phyloP scores from a whole-genome alignment of 2,797 vertebrate species.

The Echeneis naucrates region DNA sequence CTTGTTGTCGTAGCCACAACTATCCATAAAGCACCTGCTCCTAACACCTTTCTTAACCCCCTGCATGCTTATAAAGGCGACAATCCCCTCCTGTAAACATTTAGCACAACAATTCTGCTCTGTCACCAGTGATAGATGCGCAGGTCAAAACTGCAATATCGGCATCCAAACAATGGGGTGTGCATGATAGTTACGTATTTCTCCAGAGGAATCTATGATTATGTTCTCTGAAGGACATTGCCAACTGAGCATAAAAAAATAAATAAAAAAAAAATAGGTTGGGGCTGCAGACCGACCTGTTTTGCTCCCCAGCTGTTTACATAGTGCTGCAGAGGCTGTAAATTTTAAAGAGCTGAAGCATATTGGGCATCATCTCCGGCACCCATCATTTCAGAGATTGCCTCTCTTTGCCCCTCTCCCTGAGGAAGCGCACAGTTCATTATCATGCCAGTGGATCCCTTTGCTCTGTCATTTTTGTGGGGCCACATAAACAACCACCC shows the following conservation, averaged over 20 bases:
- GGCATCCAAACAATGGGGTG: conserved; percentile 77
- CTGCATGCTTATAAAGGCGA: conserved; percentile 50
- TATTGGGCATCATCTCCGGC: conserved; percentile 77
- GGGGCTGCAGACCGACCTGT: conserved; percentile 71
- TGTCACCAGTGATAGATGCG: conserved; percentile 79
- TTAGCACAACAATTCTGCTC: conserved; percentile 55
- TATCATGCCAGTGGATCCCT: conserved; percentile 58
- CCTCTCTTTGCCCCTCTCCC: conserved; percentile 69
- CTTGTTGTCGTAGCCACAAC: conserved; percentile 61
- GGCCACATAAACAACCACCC: conserved; percentile 72
- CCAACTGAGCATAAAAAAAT: conserved; percentile 67
- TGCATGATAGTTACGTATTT: conserved; percentile 76
- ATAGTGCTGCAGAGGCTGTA: conserved; percentile 79
- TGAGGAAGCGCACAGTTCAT: conserved; percentile 64
- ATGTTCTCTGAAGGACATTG: conserved; percentile 80
- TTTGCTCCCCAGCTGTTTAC: conserved; percentile 78
- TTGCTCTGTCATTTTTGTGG: conserved; percentile 69
- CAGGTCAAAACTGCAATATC: conserved; percentile 76
- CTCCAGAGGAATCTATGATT: conserved; percentile 84
- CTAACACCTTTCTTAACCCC: conserved; percentile 70
- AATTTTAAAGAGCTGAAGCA: conserved; percentile 80
- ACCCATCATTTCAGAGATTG: conserved; percentile 79
- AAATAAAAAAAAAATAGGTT: conserved; percentile 28
- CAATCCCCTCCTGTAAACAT: conserved; percentile 63
- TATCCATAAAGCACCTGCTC: conserved; percentile 73